Percentiles rank a stretch among this genome's conserved stretches.
phyloP scores from a whole-genome alignment of 2,797 vertebrate species.

The Mus minutoides region DNA sequence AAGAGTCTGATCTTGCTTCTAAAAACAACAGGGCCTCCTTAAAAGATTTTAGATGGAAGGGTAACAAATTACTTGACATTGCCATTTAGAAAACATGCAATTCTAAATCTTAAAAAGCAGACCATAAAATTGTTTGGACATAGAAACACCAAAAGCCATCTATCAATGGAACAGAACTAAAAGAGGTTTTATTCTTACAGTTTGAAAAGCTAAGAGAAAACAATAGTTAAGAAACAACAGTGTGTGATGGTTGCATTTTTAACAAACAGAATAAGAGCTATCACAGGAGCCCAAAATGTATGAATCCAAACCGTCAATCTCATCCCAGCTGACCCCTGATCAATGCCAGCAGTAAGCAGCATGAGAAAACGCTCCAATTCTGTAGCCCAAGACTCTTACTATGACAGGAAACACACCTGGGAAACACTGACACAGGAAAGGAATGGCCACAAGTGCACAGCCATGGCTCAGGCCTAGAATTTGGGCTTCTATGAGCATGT shows the following conservation, averaged over 20 bases:
- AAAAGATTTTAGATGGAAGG: neutral
- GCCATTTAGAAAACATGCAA: conserved; percentile 1
- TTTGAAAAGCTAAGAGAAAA: neutral
- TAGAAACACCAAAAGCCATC: neutral
- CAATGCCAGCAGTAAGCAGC: neutral
- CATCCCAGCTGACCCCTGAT: neutral
- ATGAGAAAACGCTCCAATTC: neutral
- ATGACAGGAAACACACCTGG: neutral
- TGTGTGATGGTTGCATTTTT: neutral
- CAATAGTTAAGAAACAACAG: neutral
- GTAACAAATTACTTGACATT: neutral
- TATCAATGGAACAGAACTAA: neutral
- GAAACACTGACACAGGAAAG: neutral
- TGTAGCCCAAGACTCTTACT: neutral
- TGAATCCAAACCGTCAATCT: neutral
- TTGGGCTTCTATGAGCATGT: neutral
- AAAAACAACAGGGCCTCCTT: neutral
- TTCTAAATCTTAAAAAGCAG: conserved; percentile 38
- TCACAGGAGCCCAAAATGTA: neutral
- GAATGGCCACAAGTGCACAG: neutral
- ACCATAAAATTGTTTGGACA: neutral
- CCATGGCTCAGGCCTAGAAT: neutral
- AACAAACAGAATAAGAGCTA: neutral
- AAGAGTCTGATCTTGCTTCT: neutral
- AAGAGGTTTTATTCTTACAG: neutral